Percentiles rank a stretch among this genome's conserved stretches.
These are phyloP conservation scores for Magallana nippona DNA, from an alignment of 2,888 invertebrate species.

Conservation along the genomic window DNA sequence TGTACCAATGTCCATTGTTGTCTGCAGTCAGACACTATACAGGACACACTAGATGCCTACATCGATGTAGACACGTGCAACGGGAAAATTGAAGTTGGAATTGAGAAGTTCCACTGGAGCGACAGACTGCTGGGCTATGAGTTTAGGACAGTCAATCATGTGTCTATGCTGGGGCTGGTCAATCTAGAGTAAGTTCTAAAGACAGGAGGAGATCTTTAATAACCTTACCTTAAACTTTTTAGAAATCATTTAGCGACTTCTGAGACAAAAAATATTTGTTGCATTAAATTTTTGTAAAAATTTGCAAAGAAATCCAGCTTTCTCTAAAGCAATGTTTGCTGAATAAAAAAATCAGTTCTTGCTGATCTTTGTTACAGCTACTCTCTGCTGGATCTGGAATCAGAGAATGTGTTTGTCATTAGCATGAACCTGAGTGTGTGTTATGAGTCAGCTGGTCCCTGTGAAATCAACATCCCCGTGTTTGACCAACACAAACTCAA, in stretches of 20 bases:
- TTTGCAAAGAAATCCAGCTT: too few species aligned
- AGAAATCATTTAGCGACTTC: too few species aligned
- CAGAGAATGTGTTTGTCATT: slow-evolving; percentile 40
- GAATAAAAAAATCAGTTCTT: too few species aligned
- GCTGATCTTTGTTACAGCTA: slow-evolving; percentile 2
- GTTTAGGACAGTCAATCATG: slow-evolving; percentile 51
- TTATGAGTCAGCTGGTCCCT: slow-evolving; percentile 47
- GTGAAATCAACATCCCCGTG: slow-evolving; percentile 49
- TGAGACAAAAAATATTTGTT: too few species aligned
- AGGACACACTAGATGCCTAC: slow-evolving; percentile 51
- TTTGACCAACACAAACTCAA: slow-evolving; percentile 51
- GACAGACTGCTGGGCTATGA: slow-evolving; percentile 53
- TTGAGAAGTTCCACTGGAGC: slow-evolving; percentile 53
- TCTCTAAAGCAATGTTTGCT: too few species aligned
- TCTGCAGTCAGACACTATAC: slow-evolving; percentile 46
- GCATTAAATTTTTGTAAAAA: too few species aligned
- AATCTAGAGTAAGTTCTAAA: slow-evolving; percentile 49
- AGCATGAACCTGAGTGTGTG: slow-evolving; percentile 45
- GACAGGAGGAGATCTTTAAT: too few species aligned
- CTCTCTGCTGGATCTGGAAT: slow-evolving; percentile 35
- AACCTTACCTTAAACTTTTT: too few species aligned
- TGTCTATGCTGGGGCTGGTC: slow-evolving; percentile 47
- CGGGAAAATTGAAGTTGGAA: slow-evolving; percentile 52
- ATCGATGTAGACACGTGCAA: slow-evolving; percentile 55
- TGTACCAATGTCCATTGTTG: slow-evolving; percentile 58